Base-by-base conservation (phyloP, 2,113 vertebrate genomes). In the Protobothrops flavoviridis region DNA sequence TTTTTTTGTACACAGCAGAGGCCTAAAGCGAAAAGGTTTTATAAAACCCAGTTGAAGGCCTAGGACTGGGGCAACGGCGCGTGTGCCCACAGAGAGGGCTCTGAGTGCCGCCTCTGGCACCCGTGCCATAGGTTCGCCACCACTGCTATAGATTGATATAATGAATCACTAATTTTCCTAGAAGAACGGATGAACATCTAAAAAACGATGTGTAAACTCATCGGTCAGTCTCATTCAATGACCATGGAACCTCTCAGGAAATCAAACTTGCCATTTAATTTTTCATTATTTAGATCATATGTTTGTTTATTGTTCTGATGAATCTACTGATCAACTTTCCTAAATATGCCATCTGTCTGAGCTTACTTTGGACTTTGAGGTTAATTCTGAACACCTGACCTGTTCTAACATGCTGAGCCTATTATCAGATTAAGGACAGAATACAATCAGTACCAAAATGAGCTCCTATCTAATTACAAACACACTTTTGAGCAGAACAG, bases 401-500 rank as follows among this genome's bases (percentile, higher is more conserved):
- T 45, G 96, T 93, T 97, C 81, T 96, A 96, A 53, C 69, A 74
- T 0, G 48, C 90, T 96, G 95, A 97, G 95, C 94, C 95, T 43
- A 94, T 97, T 97, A 97, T 95, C 96, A 96, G 97, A 95, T 97
- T 96, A 97, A 93, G 88, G 87, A 91, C 87, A 93, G 57, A 94
- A 95, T 95, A 96, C 96, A 96, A 87, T 97, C 96, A 93, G 96
- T 89, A 95, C 29, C 64, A 87, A 2, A 93, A n/a, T n/a, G 10
- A 0, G 0, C 21, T 61, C 26, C 87, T 61, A 52, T 4, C 0
- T 52, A 86, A 90, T 90, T 50, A 94, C 4, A 48, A 1, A 85
- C 61, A 92, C 93, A 20, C 17, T 93, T 92, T 45, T 53, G 9
- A 90, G 89, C 85, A 17, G 0, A 3, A 48, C 88, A 61, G 90